Evolutionary conservation across 2,113 vertebrate genomes (phyloP).

Genomic region (Pristiophorus japonicus): DNA sequence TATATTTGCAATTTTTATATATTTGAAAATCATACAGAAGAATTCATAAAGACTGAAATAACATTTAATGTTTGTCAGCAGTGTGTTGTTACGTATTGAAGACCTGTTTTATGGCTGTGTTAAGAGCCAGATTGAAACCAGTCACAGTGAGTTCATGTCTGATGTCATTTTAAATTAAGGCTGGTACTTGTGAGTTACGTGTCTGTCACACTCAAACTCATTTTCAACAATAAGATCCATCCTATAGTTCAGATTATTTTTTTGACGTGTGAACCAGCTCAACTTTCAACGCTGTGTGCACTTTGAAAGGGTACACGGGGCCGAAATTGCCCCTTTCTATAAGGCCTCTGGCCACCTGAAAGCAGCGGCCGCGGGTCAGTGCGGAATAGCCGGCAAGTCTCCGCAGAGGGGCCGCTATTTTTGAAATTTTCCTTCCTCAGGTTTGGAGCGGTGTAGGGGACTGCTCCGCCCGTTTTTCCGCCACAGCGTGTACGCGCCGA

Average conservation of each 20-base stretch:
- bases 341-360: too few relatives aligned
- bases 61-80: not conserved
- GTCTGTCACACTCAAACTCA: not conserved
- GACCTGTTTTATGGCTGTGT: not conserved
- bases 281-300: not conserved
- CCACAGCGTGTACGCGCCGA: too few relatives aligned
- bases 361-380: too few relatives aligned
- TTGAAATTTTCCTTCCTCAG: too few relatives aligned
- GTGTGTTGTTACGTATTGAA: not conserved
- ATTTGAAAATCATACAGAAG: not conserved
- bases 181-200: not conserved
- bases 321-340: too few relatives aligned
- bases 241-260: not conserved
- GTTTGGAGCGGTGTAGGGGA: too few relatives aligned
- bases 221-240: not conserved
- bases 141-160: slow-evolving; percentile 4
- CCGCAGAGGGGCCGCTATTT: too few relatives aligned
- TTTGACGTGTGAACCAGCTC: not conserved
- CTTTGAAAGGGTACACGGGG: not conserved
- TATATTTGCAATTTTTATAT: not conserved
- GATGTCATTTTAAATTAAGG: not conserved
- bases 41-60: not conserved
- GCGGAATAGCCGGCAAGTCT: too few relatives aligned
- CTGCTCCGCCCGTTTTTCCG: too few relatives aligned
- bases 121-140: not conserved